Percentiles rank a stretch among this genome's conserved stretches.
These are phyloP conservation scores for Acronicta alni DNA, from an alignment of 2,888 invertebrate genomes.

Conservation along the genomic window DNA sequence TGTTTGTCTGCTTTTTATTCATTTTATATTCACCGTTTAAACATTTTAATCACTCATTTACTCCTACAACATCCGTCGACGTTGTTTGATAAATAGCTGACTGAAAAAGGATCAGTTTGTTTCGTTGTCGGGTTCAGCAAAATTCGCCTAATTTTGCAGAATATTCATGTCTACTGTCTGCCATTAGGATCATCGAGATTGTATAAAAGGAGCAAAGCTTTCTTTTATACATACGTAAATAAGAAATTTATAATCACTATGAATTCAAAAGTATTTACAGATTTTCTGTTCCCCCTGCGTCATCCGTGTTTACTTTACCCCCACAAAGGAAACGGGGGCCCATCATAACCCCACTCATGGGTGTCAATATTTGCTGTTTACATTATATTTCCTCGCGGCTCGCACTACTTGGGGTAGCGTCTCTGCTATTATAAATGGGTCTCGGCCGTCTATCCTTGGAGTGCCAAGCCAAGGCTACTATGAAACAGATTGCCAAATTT, in stretches of 20 bases:
- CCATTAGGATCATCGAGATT: too few species aligned
- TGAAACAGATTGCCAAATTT: constrained; percentile 44
- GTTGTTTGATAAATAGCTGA: constrained; percentile 1
- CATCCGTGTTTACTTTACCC: constrained; percentile 19
- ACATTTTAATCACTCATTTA: not conserved
- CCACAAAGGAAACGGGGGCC: constrained; percentile 9
- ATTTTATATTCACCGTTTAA: too few species aligned
- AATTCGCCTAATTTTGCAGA: too few species aligned
- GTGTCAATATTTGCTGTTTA: constrained; percentile 62
- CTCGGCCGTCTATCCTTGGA: constrained; percentile 62
- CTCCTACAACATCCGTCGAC: constrained; percentile 4
- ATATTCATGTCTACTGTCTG: too few species aligned
- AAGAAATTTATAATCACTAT: not conserved
- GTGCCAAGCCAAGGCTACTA: constrained; percentile 57
- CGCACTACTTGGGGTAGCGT: constrained; percentile 47
- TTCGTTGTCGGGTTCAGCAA: too few species aligned
- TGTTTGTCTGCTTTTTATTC: not conserved
- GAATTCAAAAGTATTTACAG: not conserved
- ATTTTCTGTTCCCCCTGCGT: constrained; percentile 2
- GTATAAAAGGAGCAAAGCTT: too few species aligned
- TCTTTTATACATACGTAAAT: too few species aligned
- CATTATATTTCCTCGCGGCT: constrained; percentile 65
- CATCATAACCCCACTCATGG: constrained; percentile 51
- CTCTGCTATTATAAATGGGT: constrained; percentile 72
- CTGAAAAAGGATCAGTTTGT: not conserved